Evolutionary conservation across 2,888 invertebrate genomes (phyloP).

Genomic region (Drosophila niveifrons): DNA sequence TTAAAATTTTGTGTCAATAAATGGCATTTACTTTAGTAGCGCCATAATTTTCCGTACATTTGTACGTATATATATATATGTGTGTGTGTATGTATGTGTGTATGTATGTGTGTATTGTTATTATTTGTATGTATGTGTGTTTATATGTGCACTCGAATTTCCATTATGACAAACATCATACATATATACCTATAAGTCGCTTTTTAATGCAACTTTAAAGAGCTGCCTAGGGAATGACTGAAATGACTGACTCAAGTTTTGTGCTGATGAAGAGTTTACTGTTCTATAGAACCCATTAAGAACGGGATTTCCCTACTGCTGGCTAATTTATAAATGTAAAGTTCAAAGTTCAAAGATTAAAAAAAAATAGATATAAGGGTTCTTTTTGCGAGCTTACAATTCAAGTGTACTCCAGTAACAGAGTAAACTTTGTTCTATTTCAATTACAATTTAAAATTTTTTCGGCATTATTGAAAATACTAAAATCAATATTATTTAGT

Average conservation of each 20-base stretch:
- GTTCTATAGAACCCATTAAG: background rate
- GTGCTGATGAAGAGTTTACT: background rate
- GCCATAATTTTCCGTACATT: slow-evolving; percentile 44
- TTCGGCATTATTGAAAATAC: too few species aligned
- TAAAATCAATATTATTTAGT: too few species aligned
- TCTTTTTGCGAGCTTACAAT: too few species aligned
- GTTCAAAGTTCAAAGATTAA: too few species aligned
- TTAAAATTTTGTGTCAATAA: slow-evolving; percentile 75
- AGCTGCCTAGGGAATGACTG: slow-evolving; percentile 13
- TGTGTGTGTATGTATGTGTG: background rate
- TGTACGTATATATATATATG: background rate
- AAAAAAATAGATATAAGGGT: too few species aligned
- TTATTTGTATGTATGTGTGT: too few species aligned
- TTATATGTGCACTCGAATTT: slow-evolving; percentile 13
- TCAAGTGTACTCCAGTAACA: too few species aligned
- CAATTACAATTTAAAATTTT: too few species aligned
- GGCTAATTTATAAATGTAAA: background rate
- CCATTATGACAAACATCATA: slow-evolving; percentile 17
- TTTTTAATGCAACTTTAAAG: slow-evolving; percentile 56
- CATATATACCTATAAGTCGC: slow-evolving; percentile 40
- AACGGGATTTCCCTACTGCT: background rate
- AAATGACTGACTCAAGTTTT: slow-evolving; percentile 12
- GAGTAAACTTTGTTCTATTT: too few species aligned
- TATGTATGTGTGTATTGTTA: too few species aligned
- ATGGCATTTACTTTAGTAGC: slow-evolving; percentile 69